Evolutionary conservation across 2,113 vertebrate species (phyloP), one percentile per base, ranked within the genome.

Genomic region (Melospiza georgiana): DNA sequence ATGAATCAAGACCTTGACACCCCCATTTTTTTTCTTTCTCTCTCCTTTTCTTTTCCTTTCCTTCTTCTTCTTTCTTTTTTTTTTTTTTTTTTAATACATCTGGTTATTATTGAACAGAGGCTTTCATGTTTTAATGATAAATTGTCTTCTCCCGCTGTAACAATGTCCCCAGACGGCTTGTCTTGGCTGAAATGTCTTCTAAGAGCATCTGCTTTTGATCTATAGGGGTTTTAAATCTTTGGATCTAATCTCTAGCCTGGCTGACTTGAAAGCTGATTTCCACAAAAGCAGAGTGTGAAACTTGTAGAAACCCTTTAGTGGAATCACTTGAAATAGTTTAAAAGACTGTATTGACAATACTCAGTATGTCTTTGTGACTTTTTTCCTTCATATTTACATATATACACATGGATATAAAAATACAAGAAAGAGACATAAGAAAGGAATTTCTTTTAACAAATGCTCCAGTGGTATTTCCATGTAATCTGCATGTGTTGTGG

Each of bases 51-150:
- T 92, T 96, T 97, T 89, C 91, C 54, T 97, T 84, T 91, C 58
- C 61, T 90, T 92, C 46, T 58, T 49, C 12, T 77, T 68, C 74
- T 93, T 77, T 94, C 92, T 88, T 59, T 87, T 82, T 96, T 80
- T 80, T 37, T 37, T 37, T 80, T 93, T 96, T 96, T 96, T 95
- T 93, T 37, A 90, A 97, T 98, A 98, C 98, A 99, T 98, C 98
- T 98, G 98, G 98, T 99, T 99, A 98, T 98, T 98, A 98, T 99
- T 98, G 98, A 98, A 98, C 93, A 89, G 98, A 97, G 97, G 98
- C 98, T 98, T 98, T 98, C 98, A 98, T 98, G 95, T 98, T 97
- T 98, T 98, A 90, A 96, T 98, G 98, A 98, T 98, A 97, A 98
- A 98, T 98, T 97, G 97, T 98, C 98, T 98, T 98, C 98, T 98